These are phyloP conservation scores for Uropsilus gracilis DNA, from an alignment of 2,113 vertebrate species.

Conservation along the genomic window DNA sequence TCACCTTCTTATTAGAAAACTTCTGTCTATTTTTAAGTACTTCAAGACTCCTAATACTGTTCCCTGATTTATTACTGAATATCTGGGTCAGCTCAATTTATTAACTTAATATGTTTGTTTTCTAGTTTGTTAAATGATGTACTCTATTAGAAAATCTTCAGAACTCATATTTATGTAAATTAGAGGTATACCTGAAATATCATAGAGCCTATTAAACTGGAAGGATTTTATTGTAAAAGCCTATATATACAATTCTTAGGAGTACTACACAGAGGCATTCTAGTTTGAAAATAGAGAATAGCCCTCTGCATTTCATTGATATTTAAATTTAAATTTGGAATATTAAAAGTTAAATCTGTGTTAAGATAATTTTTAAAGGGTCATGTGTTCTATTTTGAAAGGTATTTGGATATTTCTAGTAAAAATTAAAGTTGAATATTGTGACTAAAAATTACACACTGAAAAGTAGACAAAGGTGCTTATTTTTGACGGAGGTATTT, in stretches of 20 bases:
- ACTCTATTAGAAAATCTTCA: neutral
- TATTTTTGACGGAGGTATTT: neutral
- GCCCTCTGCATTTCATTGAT: neutral
- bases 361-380: neutral
- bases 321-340: neutral
- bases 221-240: neutral
- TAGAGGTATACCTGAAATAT: neutral
- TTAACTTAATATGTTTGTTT: neutral
- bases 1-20: neutral
- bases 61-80: neutral
- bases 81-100: neutral
- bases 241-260: neutral
- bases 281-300: neutral
- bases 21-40: neutral
- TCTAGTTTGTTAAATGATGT: neutral
- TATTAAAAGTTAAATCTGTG: neutral
- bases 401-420: neutral
- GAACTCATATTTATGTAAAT: neutral
- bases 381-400: neutral
- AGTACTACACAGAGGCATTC: neutral
- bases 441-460: neutral
- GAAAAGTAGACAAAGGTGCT: neutral
- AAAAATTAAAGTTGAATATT: neutral
- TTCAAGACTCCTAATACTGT: neutral
- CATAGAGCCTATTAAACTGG: neutral